These are phyloP conservation scores for Carassius gibelio DNA, from an alignment of 2,113 vertebrate genomes.

Conservation along the genomic window DNA sequence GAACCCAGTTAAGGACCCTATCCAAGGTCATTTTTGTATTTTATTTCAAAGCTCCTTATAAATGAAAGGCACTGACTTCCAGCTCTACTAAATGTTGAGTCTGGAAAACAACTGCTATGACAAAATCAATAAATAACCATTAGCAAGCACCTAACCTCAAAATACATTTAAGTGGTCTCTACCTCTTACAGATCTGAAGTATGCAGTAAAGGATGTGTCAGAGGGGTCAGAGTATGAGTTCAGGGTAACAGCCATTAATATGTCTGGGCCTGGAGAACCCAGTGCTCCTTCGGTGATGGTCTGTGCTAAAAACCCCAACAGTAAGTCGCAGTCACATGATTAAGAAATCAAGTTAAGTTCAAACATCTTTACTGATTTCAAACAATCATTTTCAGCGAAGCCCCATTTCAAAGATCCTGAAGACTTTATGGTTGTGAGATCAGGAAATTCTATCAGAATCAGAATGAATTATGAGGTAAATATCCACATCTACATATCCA, in stretches of 20 bases:
- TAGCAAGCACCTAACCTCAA: background rate
- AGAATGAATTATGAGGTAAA: conserved; percentile 83
- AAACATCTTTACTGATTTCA: background rate
- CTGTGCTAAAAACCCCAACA: conserved; percentile 80
- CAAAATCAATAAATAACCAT: background rate
- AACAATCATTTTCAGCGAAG: conserved; percentile 67
- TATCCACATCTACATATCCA: conserved; percentile 5
- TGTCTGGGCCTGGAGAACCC: conserved; percentile 80
- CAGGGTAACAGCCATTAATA: conserved; percentile 83
- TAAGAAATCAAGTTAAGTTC: background rate
- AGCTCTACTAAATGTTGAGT: background rate
- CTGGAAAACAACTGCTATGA: background rate
- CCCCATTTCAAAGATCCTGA: conserved; percentile 80
- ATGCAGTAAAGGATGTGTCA: conserved; percentile 75
- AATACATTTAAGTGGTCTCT: background rate
- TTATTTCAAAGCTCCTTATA: background rate
- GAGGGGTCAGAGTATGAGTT: conserved; percentile 87
- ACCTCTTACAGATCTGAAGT: conserved; percentile 71
- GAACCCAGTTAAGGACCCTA: conserved; percentile 69
- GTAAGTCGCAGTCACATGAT: conserved; percentile 72
- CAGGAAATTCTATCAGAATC: conserved; percentile 78
- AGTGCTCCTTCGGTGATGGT: conserved; percentile 78
- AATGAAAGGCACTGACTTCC: background rate
- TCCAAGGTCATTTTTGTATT: conserved; percentile 71
- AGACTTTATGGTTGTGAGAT: conserved; percentile 76